phyloP scores from a whole-genome alignment of 2,113 vertebrate genomes.

The Apaloderma vittatum region DNA sequence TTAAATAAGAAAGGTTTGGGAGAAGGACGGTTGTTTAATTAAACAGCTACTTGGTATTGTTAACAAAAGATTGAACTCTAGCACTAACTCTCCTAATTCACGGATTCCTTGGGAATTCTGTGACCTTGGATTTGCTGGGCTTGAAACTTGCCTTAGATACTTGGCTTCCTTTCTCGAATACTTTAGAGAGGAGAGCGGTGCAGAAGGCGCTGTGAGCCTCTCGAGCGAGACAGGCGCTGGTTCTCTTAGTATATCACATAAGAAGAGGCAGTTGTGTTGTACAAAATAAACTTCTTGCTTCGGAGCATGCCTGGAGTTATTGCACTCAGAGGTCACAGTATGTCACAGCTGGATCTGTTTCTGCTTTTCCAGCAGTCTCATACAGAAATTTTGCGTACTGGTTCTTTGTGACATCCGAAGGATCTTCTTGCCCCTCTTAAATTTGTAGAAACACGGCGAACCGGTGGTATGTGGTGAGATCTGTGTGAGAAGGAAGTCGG shows the following conservation, averaged over 20 bases:
- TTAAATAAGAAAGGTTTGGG: constrained; percentile 4
- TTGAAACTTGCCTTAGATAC: constrained; percentile 18
- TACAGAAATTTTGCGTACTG: background rate
- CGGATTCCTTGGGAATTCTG: constrained; percentile 72
- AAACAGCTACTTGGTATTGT: constrained; percentile 45
- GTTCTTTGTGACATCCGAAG: background rate
- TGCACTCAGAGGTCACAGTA: background rate
- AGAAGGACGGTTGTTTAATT: constrained; percentile 61
- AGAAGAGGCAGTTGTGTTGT: background rate
- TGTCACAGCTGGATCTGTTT: background rate
- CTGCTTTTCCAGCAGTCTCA: background rate
- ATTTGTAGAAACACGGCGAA: background rate
- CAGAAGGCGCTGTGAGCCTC: background rate
- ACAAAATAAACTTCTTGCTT: background rate
- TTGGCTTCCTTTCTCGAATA: constrained; percentile 29
- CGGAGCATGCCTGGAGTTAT: background rate
- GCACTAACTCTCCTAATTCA: constrained; percentile 42
- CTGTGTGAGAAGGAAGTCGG: background rate
- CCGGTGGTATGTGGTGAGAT: background rate
- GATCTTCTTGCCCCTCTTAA: background rate
- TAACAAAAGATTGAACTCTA: constrained; percentile 62
- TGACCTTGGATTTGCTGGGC: constrained; percentile 67
- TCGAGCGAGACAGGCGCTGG: background rate
- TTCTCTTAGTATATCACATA: background rate
- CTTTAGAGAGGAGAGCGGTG: background rate